Conservation (phyloP, 2,113 vertebrate species). For the Taurulus bubalis region DNA sequence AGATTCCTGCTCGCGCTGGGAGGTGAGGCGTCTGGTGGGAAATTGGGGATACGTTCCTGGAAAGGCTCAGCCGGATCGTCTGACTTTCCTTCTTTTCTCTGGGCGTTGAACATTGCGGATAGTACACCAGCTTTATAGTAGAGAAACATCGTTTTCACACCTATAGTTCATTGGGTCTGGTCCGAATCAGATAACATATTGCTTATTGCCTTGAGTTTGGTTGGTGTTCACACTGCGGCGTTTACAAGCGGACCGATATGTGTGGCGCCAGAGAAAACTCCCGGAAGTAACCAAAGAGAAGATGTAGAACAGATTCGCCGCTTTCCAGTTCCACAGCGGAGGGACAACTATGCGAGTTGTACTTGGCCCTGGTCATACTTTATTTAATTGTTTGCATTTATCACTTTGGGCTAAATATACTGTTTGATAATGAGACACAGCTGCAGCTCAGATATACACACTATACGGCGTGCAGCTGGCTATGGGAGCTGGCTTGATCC, state of each 20-base stretch:
- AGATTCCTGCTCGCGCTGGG: constrained; percentile 10
- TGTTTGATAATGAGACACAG: background rate
- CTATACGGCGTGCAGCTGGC: background rate
- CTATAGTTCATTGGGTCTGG: background rate
- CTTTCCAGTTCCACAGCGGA: background rate
- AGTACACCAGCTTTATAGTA: too few relatives aligned
- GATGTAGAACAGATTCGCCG: background rate
- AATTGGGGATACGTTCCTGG: constrained; percentile 10
- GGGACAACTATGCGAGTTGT: background rate
- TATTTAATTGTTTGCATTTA: constrained; percentile 1
- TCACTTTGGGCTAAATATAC: background rate
- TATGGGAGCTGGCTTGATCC: background rate
- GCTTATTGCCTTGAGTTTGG: background rate
- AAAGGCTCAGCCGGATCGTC: background rate
- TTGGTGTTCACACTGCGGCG: background rate
- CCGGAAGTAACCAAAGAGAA: background rate
- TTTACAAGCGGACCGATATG: background rate
- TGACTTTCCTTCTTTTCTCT: constrained; percentile 4
- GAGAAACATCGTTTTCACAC: background rate
- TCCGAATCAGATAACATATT: background rate
- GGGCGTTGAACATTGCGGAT: background rate
- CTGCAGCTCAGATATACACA: background rate
- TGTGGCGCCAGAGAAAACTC: background rate
- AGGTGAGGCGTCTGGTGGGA: constrained; percentile 7
- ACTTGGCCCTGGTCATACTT: background rate